Evolutionary conservation across 64 coral and sea anemone species (phyloP).

Genomic region (Porites lutea): DNA sequence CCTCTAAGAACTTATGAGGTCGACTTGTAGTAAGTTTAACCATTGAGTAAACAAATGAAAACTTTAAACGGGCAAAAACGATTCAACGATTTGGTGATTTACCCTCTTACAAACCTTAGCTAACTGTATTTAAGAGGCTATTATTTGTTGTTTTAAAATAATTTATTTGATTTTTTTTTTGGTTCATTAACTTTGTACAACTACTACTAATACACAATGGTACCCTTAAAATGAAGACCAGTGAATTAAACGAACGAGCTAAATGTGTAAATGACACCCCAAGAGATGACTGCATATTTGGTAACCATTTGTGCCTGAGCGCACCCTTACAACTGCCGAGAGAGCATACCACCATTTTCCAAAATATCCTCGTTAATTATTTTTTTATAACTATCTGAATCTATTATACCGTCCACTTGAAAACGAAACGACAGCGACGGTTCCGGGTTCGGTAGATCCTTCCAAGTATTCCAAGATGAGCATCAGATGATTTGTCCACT

Average conservation of each 20-base stretch:
- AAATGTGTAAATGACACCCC: background rate
- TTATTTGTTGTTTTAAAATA: constrained; percentile 26
- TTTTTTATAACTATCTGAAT: too few relatives aligned
- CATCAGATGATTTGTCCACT: too few relatives aligned
- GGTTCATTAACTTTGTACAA: constrained; percentile 49
- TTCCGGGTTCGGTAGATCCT: too few relatives aligned
- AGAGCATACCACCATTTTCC: background rate
- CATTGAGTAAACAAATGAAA: too few relatives aligned
- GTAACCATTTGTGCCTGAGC: background rate
- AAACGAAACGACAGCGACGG: too few relatives aligned
- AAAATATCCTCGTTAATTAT: too few relatives aligned
- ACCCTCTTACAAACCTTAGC: too few relatives aligned
- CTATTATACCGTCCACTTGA: too few relatives aligned
- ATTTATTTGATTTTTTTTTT: constrained; percentile 54
- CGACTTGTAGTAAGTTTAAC: too few relatives aligned
- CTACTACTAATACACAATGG: constrained; percentile 1
- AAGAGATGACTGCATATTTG: background rate
- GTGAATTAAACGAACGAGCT: background rate
- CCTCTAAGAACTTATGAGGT: too few relatives aligned
- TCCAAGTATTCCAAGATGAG: too few relatives aligned
- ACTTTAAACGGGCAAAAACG: too few relatives aligned
- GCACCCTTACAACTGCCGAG: background rate
- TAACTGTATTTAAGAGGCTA: background rate
- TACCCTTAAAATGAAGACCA: background rate
- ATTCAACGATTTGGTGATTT: background rate